These are phyloP conservation scores for Scopus umbretta DNA, from an alignment of 2,113 vertebrate species.

Conservation along the genomic window DNA sequence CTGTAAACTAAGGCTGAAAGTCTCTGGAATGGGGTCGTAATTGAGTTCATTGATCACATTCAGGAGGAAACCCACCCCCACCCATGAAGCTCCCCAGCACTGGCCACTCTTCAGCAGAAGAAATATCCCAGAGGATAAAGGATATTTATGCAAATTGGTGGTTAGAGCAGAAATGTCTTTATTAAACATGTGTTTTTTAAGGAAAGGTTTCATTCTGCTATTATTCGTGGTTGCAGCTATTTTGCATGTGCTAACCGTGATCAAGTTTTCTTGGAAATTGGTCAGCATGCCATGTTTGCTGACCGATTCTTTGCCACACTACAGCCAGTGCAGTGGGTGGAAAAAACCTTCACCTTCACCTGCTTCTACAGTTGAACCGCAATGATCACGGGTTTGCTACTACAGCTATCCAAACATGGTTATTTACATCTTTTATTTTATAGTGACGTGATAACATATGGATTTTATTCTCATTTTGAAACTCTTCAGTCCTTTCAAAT, in stretches of 20 bases:
- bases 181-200: neutral
- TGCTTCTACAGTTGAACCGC: neutral
- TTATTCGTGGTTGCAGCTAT: neutral
- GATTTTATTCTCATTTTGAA: neutral
- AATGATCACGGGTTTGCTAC: neutral
- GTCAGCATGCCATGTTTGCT: rapidly evolving
- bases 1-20: conserved; percentile 63
- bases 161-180: neutral
- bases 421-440: neutral
- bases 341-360: neutral
- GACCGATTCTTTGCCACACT: neutral
- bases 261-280: neutral
- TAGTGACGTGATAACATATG: neutral
- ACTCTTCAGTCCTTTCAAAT: neutral
- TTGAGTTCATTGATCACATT: conserved; percentile 91
- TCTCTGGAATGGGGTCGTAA: conserved; percentile 78
- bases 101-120: conserved; percentile 31
- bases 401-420: neutral
- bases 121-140: neutral
- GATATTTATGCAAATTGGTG: neutral
- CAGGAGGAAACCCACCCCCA: neutral
- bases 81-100: neutral
- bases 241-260: neutral
- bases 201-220: neutral
- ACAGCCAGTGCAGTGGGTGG: neutral